Base-by-base conservation (phyloP, 2,797 vertebrate genomes). In the Pseudomugil gertrudae region DNA sequence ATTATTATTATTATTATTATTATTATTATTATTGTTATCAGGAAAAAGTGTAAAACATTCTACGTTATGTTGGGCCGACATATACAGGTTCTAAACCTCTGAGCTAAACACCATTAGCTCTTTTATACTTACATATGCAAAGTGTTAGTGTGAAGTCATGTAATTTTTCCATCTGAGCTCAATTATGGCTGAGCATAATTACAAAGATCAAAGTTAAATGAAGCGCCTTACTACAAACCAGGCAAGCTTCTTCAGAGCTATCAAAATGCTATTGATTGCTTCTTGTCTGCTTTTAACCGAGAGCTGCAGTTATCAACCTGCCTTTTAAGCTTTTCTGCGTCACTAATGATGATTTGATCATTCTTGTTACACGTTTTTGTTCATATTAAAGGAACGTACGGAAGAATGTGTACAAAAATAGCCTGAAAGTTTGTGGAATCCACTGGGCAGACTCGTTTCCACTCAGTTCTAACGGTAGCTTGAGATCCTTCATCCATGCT, bases 231-330 rank as follows among this genome's bases (percentile, higher is more conserved):
- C 6, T 55, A 21, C 29, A 56, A 36, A 40, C 47, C 63, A 62
- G 54, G 45, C 47, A 15, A 40, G 67, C 48, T 74, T 19, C 57
- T 69, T 38, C 14, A 7, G 8, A 1, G 36, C 8, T 52, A 52
- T 72, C 80, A 74, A 64, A 71, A n/a, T 38, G 19, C 56, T 72
- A 69, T 74, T 71, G 66, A 86, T 69, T 45, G 50, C 54, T 32
- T 78, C 29, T 74, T 68, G 53, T 48, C 35, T 47, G 55, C 48
- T 36, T 66, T 79, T 53, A 65, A 30, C 45, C 32, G 15, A 65
- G 56, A 32, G 9, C 36, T 19, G 6, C 63, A 54, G 59, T 36
- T 74, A 40, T 78, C 61, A 66, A 50, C 35, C 47, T 63, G 36
- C 47, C 8, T 33, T 62, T 53, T 51, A 10, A 52, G 56, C 27